Percentiles rank a stretch among this genome's conserved stretches.
Evolutionary conservation across 2,113 vertebrate genomes (phyloP).

Genomic region (Tragulus kanchil): DNA sequence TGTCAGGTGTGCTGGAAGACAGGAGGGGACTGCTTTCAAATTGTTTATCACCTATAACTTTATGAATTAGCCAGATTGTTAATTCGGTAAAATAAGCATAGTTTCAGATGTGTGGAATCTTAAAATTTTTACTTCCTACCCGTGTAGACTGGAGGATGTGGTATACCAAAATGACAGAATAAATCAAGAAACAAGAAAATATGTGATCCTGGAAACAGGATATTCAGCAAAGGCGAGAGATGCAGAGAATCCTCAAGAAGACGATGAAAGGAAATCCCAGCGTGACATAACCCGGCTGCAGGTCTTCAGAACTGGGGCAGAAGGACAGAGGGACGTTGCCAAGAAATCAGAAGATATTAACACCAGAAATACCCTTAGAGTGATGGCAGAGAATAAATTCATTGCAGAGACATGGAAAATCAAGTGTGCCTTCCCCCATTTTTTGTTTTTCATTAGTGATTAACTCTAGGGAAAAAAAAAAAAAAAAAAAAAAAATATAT

Average conservation of each 20-base stretch:
- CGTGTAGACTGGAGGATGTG: neutral
- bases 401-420: neutral
- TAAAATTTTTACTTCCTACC: neutral
- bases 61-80: neutral
- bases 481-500: neutral
- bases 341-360: neutral
- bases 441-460: neutral
- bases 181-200: conserved; percentile 15
- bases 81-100: neutral
- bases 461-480: neutral
- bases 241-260: neutral
- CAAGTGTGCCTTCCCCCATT: neutral
- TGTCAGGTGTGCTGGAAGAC: neutral
- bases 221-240: neutral
- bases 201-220: neutral
- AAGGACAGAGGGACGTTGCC: neutral
- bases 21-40: neutral
- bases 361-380: neutral
- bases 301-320: neutral
- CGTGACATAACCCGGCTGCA: neutral
- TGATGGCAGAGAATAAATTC: neutral
- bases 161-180: neutral
- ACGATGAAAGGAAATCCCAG: neutral
- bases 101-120: neutral
- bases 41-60: neutral